A percentile compares a stretch with the other conserved stretches of the same genome.
These are phyloP conservation scores for Enteromius unitaeniatus DNA, from an alignment of 2,797 vertebrate species.

Conservation along the genomic window DNA sequence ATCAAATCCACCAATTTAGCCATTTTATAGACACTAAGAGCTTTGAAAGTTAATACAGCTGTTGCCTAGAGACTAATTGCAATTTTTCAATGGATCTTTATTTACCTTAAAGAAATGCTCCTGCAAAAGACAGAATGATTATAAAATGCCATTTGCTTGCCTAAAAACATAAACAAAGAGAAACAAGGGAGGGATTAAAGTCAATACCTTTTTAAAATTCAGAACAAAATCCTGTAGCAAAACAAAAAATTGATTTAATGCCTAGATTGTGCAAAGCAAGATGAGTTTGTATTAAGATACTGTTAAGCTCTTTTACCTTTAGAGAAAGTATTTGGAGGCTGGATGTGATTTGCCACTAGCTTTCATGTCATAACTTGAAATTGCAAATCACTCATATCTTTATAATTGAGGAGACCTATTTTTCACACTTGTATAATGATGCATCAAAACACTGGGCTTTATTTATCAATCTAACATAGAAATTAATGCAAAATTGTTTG, in stretches of 20 bases:
- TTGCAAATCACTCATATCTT: conserved; percentile 58
- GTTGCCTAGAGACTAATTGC: conserved; percentile 43
- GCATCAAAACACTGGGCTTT: not conserved
- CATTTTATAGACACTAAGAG: not conserved
- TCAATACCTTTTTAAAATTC: conserved; percentile 62
- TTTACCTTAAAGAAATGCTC: conserved; percentile 66
- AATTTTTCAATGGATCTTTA: conserved; percentile 66
- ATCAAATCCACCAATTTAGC: not conserved
- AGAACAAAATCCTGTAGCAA: conserved; percentile 71
- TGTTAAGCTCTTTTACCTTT: conserved; percentile 65
- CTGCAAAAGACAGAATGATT: conserved; percentile 74
- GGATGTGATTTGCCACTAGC: conserved; percentile 47
- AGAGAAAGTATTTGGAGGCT: conserved; percentile 34
- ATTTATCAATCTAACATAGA: too few relatives aligned
- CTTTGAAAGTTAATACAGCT: not conserved
- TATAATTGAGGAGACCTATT: conserved; percentile 37
- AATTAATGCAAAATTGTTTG: too few relatives aligned
- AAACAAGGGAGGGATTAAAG: not conserved
- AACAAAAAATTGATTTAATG: conserved; percentile 71
- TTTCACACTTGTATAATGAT: conserved; percentile 48
- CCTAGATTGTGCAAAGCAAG: conserved; percentile 63
- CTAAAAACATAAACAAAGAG: conserved; percentile 70
- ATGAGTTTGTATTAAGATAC: conserved; percentile 67
- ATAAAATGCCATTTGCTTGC: conserved; percentile 75
- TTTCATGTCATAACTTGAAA: conserved; percentile 47